A percentile compares a stretch with the other conserved stretches of the same genome.
phyloP scores from a whole-genome alignment of 2,797 vertebrate species.

The Acipenser oxyrinchus region DNA sequence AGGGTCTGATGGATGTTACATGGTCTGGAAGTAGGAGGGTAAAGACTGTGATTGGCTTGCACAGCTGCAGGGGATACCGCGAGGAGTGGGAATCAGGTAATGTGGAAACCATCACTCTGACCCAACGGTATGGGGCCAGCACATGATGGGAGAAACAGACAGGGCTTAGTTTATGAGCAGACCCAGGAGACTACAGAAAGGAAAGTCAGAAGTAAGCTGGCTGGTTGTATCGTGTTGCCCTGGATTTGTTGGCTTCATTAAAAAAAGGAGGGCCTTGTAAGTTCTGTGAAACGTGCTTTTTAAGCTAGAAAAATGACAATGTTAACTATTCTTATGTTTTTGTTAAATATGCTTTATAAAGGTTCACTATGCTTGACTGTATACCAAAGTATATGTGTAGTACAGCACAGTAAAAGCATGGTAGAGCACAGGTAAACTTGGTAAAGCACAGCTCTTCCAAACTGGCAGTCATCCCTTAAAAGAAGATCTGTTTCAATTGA shows the following conservation, averaged over 20 bases:
- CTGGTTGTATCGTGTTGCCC: slow-evolving; percentile 1
- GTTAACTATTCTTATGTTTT: too few relatives aligned
- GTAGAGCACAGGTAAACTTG: too few relatives aligned
- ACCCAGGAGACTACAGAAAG: not conserved
- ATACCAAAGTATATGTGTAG: too few relatives aligned
- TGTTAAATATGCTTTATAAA: too few relatives aligned
- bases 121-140: not conserved
- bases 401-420: too few relatives aligned
- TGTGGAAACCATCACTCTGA: slow-evolving; percentile 10
- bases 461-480: too few relatives aligned
- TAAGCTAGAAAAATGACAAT: too few relatives aligned
- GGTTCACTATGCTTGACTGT: too few relatives aligned
- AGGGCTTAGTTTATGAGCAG: slow-evolving; percentile 5
- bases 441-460: too few relatives aligned
- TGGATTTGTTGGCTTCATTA: not conserved
- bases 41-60: slow-evolving; percentile 17
- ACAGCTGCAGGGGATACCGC: slow-evolving; percentile 4
- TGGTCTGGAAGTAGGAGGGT: slow-evolving; percentile 19
- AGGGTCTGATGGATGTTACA: slow-evolving; percentile 26
- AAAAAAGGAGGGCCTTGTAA: too few relatives aligned
- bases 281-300: too few relatives aligned
- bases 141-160: slow-evolving; percentile 19
- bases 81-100: slow-evolving; percentile 8
- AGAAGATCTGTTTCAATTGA: too few relatives aligned
- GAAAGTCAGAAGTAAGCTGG: not conserved